These are phyloP conservation scores for Cladopsammia gracilis DNA, from an alignment of 64 coral and sea anemone species.

Conservation along the genomic window DNA sequence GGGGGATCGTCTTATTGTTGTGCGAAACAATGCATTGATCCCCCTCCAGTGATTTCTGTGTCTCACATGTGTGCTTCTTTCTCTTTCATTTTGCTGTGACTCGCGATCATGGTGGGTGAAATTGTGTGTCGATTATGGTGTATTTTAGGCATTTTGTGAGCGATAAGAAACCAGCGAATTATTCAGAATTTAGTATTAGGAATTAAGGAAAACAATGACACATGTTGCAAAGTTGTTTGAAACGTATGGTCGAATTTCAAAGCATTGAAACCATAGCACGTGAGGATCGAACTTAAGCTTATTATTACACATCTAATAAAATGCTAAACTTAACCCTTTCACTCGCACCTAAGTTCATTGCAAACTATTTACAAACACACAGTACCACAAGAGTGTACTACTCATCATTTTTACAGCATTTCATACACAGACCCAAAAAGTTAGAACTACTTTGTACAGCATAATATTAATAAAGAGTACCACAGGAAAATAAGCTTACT, in stretches of 20 bases:
- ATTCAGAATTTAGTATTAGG: neutral
- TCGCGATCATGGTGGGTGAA: conserved; percentile 7
- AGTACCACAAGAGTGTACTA: too few relatives aligned
- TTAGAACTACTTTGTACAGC: too few relatives aligned
- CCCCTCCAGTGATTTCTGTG: neutral
- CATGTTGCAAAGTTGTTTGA: neutral
- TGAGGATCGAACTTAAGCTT: neutral
- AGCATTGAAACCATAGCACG: neutral
- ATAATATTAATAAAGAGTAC: too few relatives aligned
- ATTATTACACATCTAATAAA: too few relatives aligned
- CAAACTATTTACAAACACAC: too few relatives aligned
- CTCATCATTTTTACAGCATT: too few relatives aligned
- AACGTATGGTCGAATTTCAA: neutral
- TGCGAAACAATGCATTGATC: neutral
- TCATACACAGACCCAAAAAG: too few relatives aligned
- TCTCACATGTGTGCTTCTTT: conserved; percentile 25
- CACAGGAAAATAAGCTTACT: too few relatives aligned
- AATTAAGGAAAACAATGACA: neutral
- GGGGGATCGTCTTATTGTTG: neutral
- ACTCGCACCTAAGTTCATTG: too few relatives aligned
- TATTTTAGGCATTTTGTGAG: neutral
- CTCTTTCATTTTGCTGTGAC: conserved; percentile 14
- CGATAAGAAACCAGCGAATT: neutral
- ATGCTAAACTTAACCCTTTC: too few relatives aligned
- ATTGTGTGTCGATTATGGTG: neutral